Evolutionary conservation across 30 jellyfish, hydroid and myxozoan species (phyloP), one percentile per base, ranked within the genome.

Genomic region (Calvadosia cruxmelitensis): DNA sequence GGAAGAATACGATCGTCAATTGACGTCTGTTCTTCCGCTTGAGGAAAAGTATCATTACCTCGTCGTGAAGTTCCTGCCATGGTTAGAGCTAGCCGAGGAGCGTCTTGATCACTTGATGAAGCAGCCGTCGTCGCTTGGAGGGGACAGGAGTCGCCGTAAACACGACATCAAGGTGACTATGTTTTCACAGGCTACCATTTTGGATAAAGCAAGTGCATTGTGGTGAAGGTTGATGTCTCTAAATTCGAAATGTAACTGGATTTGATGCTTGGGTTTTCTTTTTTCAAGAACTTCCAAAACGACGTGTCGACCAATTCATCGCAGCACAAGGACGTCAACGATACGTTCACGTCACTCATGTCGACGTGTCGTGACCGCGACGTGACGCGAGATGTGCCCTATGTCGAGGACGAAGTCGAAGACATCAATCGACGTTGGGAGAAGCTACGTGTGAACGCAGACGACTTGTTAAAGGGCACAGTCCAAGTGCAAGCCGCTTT

Each of bases 351-450:
- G 36, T 64, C 73, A 26, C 53, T 86, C 36, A 42, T 86, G 2
- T 50, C 69, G 49, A 53, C 67, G 35, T 79, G 86, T 57, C 84
- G 71, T 30, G 79, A 75, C 28, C 67, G 50, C 62, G 70, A 86
- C 42, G 86, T 86, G 64, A 68, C 53, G 28, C 61, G 61, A 12
- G 96, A 86, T 66, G 93, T 86, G 51, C 78, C 86, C 0, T 77
- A 42, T 0, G 80, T 86, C 27, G 53, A 76, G 29, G 93, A 79
- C 57, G 94, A 79, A 63, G 84, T 79, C 34, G 80, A 75, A 23
- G 86, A 86, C 68, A 29, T 77, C 51, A 68, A 27, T 74, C 86
- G 75, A 16, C 70, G 96, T 27, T 86, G 96, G 96, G 96, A 86
- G 32, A 69, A 57, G 34, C 61, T 86, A 24, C 57, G 83, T 1